Percentiles rank a stretch among this genome's conserved stretches.
phyloP scores from a whole-genome alignment of 1,140 invertebrate species.

The Dinoponera quadriceps region DNA sequence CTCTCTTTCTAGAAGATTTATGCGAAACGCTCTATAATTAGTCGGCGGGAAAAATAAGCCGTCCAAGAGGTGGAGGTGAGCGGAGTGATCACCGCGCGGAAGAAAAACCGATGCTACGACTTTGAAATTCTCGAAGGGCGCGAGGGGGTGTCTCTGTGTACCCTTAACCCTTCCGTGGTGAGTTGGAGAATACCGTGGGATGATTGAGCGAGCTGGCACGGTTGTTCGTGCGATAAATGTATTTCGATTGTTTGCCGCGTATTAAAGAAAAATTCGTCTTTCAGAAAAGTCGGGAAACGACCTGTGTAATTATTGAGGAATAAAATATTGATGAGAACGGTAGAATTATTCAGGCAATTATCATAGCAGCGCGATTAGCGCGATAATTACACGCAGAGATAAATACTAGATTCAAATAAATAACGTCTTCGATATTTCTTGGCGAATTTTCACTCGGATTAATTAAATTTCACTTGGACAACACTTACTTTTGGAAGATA shows the following conservation, averaged over 20 bases:
- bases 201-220: background rate
- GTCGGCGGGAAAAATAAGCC: conserved; percentile 37
- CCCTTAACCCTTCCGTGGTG: conserved; percentile 13
- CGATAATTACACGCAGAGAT: no score
- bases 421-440: no score
- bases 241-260: background rate
- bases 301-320: background rate
- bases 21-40: conserved; percentile 50
- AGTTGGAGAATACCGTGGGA: conserved; percentile 10
- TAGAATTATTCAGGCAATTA: background rate
- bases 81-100: conserved; percentile 9
- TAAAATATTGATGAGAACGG: background rate
- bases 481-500: no score
- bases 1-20: conserved; percentile 40
- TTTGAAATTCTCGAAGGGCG: conserved; percentile 51
- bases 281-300: background rate
- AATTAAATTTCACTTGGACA: background rate
- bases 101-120: conserved; percentile 40
- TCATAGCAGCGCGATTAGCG: background rate
- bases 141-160: background rate
- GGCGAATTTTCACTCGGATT: no score
- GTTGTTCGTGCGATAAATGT: background rate
- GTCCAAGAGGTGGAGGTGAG: conserved; percentile 13
- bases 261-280: background rate
- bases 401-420: no score